Percentiles rank a stretch among this genome's conserved stretches.
These are phyloP conservation scores for Sthenelais limicola DNA, from an alignment of 2,888 invertebrate genomes.

Conservation along the genomic window DNA sequence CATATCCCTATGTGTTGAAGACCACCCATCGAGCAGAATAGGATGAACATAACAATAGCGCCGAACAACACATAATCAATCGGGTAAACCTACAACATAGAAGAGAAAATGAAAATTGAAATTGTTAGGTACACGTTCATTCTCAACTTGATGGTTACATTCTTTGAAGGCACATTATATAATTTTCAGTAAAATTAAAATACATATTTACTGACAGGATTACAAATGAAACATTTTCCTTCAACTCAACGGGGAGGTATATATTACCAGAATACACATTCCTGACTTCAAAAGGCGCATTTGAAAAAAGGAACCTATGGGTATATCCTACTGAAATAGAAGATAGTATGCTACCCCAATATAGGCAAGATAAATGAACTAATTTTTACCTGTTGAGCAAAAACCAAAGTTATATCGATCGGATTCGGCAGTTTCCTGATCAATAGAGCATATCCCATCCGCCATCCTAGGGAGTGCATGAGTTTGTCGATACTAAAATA, in stretches of 20 bases:
- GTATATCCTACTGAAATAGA: no score
- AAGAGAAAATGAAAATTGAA: no score
- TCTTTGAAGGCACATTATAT: no score
- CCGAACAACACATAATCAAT: constrained; percentile 72
- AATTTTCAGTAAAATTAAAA: no score
- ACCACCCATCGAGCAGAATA: constrained; percentile 72
- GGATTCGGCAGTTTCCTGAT: constrained; percentile 70
- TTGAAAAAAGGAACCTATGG: no score
- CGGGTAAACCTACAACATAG: constrained; percentile 69
- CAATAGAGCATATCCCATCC: constrained; percentile 71
- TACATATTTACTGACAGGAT: no score
- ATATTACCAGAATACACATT: constrained; percentile 25
- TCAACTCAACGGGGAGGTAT: no score
- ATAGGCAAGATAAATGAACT: neutral
- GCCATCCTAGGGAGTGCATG: constrained; percentile 70
- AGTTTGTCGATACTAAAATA: constrained; percentile 72
- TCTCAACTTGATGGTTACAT: no score
- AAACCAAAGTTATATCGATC: constrained; percentile 70
- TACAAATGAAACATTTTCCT: no score
- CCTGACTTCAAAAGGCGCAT: neutral
- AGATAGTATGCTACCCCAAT: no score
- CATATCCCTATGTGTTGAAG: constrained; percentile 72
- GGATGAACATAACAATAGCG: constrained; percentile 67
- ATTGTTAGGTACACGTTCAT: no score
- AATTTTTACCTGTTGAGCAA: constrained; percentile 66